A percentile compares a stretch with the other conserved stretches of the same genome.
These are phyloP conservation scores for Nymphalis urticae DNA, from an alignment of 2,888 invertebrate species.

Conservation along the genomic window DNA sequence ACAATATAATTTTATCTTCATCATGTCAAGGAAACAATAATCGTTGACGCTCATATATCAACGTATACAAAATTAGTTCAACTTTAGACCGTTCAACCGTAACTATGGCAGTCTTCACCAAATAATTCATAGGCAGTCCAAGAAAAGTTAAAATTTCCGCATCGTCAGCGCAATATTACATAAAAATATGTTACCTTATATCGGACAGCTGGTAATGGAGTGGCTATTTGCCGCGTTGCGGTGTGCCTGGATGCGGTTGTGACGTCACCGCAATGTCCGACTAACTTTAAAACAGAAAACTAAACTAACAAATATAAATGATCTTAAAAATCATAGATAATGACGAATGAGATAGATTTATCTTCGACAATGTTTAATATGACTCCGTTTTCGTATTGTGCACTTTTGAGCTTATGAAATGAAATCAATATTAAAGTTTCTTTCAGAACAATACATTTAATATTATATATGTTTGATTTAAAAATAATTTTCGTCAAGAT, in stretches of 20 bases:
- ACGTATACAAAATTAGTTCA: not conserved
- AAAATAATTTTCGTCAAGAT: no score
- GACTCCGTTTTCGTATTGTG: not conserved
- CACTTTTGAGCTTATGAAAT: no score
- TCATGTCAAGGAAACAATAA: no score
- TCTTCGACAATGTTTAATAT: not conserved
- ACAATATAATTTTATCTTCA: no score
- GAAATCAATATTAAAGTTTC: no score
- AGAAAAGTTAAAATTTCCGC: slow-evolving; percentile 16
- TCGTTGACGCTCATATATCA: no score
- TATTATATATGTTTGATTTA: no score
- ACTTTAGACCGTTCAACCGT: not conserved
- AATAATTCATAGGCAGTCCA: slow-evolving; percentile 6
- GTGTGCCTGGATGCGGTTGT: slow-evolving; percentile 58
- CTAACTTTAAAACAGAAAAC: slow-evolving; percentile 18
- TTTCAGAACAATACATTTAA: no score
- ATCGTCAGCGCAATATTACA: slow-evolving; percentile 34
- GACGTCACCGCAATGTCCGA: slow-evolving; percentile 58
- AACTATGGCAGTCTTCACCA: not conserved
- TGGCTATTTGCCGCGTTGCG: slow-evolving; percentile 61
- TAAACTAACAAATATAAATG: slow-evolving; percentile 8
- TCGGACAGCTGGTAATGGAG: slow-evolving; percentile 45
- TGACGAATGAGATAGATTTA: not conserved
- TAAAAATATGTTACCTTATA: slow-evolving; percentile 37
- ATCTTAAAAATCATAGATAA: slow-evolving; percentile 11